Percentiles rank a stretch among this genome's conserved stretches.
phyloP scores from a whole-genome alignment of 1,140 invertebrate species.

The Drosophila ironensis region DNA sequence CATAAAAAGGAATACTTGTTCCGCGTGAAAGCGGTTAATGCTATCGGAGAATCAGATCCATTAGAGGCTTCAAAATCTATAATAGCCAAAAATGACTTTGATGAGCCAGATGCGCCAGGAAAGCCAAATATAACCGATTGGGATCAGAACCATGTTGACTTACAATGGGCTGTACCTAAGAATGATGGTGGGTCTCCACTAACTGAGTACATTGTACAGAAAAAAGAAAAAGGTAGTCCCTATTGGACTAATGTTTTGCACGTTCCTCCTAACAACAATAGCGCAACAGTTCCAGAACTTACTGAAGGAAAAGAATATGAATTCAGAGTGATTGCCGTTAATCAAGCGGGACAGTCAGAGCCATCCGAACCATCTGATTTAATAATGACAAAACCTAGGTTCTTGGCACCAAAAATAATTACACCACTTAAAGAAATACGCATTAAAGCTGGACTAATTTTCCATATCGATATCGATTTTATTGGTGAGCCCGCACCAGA shows the following conservation, averaged over 20 bases:
- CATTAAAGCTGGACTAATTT: slow-evolving; percentile 95
- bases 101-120: slow-evolving; percentile 95
- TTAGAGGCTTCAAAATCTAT: slow-evolving; percentile 93
- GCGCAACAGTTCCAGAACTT: slow-evolving; percentile 92
- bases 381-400: slow-evolving; percentile 92
- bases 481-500: slow-evolving; percentile 93
- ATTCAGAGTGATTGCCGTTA: slow-evolving; percentile 97
- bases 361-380: slow-evolving; percentile 96
- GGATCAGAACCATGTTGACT: slow-evolving; percentile 96
- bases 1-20: slow-evolving; percentile 97
- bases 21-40: slow-evolving; percentile 95
- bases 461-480: slow-evolving; percentile 96
- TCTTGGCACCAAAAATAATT: slow-evolving; percentile 95
- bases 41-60: slow-evolving; percentile 96
- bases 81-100: slow-evolving; percentile 96
- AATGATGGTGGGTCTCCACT: slow-evolving; percentile 95
- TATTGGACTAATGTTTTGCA: slow-evolving; percentile 95
- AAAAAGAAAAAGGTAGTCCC: slow-evolving; percentile 97
- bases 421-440: slow-evolving; percentile 93
- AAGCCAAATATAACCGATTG: slow-evolving; percentile 94
- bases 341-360: slow-evolving; percentile 97
- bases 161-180: slow-evolving; percentile 93
- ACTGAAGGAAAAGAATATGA: slow-evolving; percentile 97
- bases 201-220: slow-evolving; percentile 96
- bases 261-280: slow-evolving; percentile 90